These are phyloP conservation scores for Cassiopea xamachana DNA, from an alignment of 30 jellyfish, hydroid and myxozoan species.

Conservation along the genomic window DNA sequence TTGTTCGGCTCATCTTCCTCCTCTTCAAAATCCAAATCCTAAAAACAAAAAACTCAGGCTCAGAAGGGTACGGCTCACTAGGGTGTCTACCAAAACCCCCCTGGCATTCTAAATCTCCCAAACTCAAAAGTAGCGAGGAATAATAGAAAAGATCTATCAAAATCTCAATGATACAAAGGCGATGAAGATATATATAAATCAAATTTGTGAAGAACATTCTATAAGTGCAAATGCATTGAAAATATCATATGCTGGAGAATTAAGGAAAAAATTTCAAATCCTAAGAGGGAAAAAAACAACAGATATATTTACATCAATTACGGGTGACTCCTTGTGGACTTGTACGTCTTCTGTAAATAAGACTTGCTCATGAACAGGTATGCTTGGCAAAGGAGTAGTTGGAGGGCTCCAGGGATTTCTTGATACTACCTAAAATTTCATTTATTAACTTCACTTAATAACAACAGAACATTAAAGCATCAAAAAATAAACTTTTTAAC, in stretches of 20 bases:
- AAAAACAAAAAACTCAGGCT: not conserved
- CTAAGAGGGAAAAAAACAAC: not conserved
- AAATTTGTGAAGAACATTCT: no score
- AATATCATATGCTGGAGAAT: no score
- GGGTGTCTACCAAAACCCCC: no score
- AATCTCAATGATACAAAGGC: no score
- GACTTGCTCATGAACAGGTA: slow-evolving; percentile 37
- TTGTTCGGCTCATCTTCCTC: slow-evolving; percentile 34
- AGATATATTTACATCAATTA: slow-evolving; percentile 33
- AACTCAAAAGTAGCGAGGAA: no score
- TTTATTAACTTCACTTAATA: not conserved
- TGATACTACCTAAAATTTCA: slow-evolving; percentile 1
- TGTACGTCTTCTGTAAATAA: not conserved
- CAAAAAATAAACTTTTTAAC: no score
- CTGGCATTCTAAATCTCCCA: no score
- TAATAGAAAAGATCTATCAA: no score
- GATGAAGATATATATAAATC: no score
- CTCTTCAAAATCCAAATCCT: slow-evolving; percentile 71
- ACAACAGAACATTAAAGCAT: no score
- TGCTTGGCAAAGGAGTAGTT: slow-evolving; percentile 19
- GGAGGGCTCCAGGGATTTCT: slow-evolving; percentile 61
- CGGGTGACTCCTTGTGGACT: slow-evolving; percentile 28
- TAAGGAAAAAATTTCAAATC: not conserved
- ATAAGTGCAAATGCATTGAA: no score
- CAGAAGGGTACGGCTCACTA: not conserved